Percentiles rank a stretch among this genome's conserved stretches.
These are phyloP conservation scores for Channa striata DNA, from an alignment of 2,797 vertebrate species.

Conservation along the genomic window DNA sequence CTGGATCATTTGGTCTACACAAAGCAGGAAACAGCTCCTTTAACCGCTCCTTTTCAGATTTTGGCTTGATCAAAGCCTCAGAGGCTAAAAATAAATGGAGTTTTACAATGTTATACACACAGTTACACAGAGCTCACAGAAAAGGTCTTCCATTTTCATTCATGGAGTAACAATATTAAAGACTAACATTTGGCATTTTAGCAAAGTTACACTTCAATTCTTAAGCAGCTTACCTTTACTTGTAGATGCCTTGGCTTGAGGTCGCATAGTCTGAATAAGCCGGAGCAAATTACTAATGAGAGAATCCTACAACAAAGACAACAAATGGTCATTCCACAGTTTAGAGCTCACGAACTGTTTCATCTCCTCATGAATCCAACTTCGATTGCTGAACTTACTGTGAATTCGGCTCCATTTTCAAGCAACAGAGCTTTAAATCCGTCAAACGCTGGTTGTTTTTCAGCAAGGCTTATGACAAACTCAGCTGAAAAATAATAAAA, in stretches of 20 bases:
- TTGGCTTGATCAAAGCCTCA: conserved; percentile 85
- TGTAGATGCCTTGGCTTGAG: conserved; percentile 85
- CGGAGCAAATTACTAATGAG: conserved; percentile 93
- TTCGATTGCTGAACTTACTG: conserved; percentile 79
- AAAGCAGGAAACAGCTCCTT: conserved; percentile 95
- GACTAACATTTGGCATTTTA: too few species aligned
- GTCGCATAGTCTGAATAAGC: conserved; percentile 98
- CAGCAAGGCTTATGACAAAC: conserved; percentile 95
- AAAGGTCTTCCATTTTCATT: too few species aligned
- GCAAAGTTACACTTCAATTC: too few species aligned
- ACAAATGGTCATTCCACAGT: not conserved
- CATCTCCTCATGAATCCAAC: rapidly evolving
- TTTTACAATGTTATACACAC: not conserved
- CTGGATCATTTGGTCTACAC: conserved; percentile 91
- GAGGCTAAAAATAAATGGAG: conserved; percentile 42
- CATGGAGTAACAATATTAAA: too few species aligned
- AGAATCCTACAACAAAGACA: conserved; percentile 86
- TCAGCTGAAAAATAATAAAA: conserved; percentile 83
- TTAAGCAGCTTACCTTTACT: conserved; percentile 85
- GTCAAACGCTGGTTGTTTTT: conserved; percentile 91
- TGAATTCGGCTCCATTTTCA: conserved; percentile 98
- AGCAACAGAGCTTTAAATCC: conserved; percentile 89
- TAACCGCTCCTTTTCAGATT: conserved; percentile 90
- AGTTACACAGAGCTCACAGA: too few species aligned
- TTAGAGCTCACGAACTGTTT: not conserved